phyloP scores from a whole-genome alignment of 30 jellyfish, hydroid and myxozoan species.

The Pseudorhiza aurosa region DNA sequence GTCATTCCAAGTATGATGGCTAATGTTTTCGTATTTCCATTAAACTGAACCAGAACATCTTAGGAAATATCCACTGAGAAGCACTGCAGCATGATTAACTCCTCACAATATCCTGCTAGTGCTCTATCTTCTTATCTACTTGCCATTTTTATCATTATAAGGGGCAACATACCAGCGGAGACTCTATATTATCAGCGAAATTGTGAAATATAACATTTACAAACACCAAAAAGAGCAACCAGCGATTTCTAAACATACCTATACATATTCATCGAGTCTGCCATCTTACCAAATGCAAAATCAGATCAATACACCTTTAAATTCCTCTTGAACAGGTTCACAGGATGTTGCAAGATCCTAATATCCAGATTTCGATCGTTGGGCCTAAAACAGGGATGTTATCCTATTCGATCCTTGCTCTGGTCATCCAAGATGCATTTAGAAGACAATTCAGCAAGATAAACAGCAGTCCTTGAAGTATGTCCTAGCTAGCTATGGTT shows the following conservation, averaged over 20 bases:
- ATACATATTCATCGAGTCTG: slow-evolving; percentile 34
- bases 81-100: too few species aligned
- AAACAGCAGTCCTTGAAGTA: neutral
- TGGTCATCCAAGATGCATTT: neutral
- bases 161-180: too few species aligned
- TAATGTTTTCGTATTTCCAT: too few species aligned
- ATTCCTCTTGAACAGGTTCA: neutral
- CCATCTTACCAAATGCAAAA: slow-evolving; percentile 32
- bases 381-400: slow-evolving; percentile 13
- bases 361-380: neutral
- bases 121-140: too few species aligned
- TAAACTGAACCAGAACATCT: too few species aligned
- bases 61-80: too few species aligned
- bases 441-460: neutral
- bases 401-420: neutral
- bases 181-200: too few species aligned
- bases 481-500: neutral
- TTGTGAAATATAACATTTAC: too few species aligned
- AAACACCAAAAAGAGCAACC: too few species aligned
- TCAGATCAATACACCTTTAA: neutral
- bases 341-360: neutral
- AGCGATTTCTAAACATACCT: slow-evolving; percentile 33
- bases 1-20: too few species aligned
- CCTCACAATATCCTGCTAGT: too few species aligned
- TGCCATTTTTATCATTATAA: too few species aligned